A percentile compares a stretch with the other conserved stretches of the same genome.
phyloP scores from a whole-genome alignment of 2,888 invertebrate species.

The Amblyjoppa fuscipennis region DNA sequence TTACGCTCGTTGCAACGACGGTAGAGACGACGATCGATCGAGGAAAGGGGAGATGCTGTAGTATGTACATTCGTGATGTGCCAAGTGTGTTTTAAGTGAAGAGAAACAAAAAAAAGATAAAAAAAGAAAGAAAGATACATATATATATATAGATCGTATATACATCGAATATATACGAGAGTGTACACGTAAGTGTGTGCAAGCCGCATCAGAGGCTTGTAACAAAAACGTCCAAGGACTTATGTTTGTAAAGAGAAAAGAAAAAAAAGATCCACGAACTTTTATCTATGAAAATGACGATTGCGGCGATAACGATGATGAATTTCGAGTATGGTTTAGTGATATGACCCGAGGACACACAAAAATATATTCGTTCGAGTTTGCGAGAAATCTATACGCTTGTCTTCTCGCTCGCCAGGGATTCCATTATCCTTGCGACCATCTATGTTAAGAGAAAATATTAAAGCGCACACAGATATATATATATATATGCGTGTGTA shows the following conservation, averaged over 20 bases:
- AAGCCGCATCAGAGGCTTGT: conserved; percentile 77
- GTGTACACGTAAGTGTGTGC: conserved; percentile 83
- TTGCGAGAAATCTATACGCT: conserved; percentile 7
- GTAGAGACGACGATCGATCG: conserved; percentile 39
- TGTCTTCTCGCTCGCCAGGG: conserved; percentile 8
- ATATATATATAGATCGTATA: conserved; percentile 50
- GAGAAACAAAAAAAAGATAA: conserved; percentile 63
- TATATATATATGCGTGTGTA: neutral
- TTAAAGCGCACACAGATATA: neutral
- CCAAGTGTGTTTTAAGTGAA: conserved; percentile 80
- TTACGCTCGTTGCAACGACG: conserved; percentile 1
- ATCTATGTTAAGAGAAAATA: conserved; percentile 24
- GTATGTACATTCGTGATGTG: conserved; percentile 78
- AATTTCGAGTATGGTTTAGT: conserved; percentile 20
- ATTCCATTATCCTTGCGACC: conserved; percentile 33
- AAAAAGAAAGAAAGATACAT: conserved; percentile 44
- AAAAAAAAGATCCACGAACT: conserved; percentile 65
- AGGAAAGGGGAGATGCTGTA: conserved; percentile 53
- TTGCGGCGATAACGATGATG: conserved; percentile 12
- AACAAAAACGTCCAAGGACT: conserved; percentile 70
- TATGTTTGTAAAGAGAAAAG: conserved; percentile 69
- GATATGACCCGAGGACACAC: neutral
- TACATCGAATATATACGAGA: conserved; percentile 77
- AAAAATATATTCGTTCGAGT: conserved; percentile 20
- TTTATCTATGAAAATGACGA: conserved; percentile 46